Conservation (phyloP, 2,797 vertebrate species). For the Mastacembelus armatus region DNA sequence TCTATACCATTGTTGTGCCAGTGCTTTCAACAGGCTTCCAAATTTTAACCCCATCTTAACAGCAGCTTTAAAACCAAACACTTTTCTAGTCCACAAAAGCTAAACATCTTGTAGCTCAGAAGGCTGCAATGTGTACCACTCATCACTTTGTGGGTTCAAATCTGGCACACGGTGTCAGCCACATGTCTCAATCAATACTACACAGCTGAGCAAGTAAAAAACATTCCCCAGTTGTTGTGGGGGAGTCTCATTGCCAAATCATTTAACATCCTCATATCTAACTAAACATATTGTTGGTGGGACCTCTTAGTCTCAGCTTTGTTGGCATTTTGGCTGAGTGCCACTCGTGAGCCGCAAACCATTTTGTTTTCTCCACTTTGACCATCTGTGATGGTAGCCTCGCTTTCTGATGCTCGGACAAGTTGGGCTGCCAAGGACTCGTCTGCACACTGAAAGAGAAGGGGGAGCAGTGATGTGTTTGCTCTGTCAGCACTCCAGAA, state of each 20-base stretch:
- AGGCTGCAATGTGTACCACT: neutral
- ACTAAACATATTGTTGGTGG: slow-evolving; percentile 66
- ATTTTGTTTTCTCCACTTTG: slow-evolving; percentile 70
- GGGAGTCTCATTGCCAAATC: slow-evolving; percentile 19
- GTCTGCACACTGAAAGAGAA: slow-evolving; percentile 56
- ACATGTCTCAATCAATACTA: slow-evolving; percentile 16
- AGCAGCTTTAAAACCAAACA: neutral
- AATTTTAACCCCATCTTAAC: neutral
- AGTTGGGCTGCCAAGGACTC: slow-evolving; percentile 63
- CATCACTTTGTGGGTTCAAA: slow-evolving; percentile 9
- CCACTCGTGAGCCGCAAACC: slow-evolving; percentile 54
- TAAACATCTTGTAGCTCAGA: slow-evolving; percentile 5
- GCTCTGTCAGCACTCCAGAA: slow-evolving; percentile 62
- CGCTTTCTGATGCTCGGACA: slow-evolving; percentile 59
- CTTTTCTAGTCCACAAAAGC: neutral
- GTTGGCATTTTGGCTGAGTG: slow-evolving; percentile 60
- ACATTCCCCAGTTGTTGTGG: neutral
- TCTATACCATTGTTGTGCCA: neutral
- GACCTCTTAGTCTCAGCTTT: slow-evolving; percentile 63
- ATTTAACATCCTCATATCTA: slow-evolving; percentile 65
- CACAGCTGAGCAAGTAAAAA: slow-evolving; percentile 4
- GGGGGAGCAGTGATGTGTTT: slow-evolving; percentile 46
- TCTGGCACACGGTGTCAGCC: slow-evolving; percentile 12
- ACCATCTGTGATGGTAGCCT: slow-evolving; percentile 71
- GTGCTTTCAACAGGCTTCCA: neutral